These are phyloP conservation scores for Ophiothrix spiculata DNA, from an alignment of 35 echinoderm and acorn worm genomes.

Conservation along the genomic window DNA sequence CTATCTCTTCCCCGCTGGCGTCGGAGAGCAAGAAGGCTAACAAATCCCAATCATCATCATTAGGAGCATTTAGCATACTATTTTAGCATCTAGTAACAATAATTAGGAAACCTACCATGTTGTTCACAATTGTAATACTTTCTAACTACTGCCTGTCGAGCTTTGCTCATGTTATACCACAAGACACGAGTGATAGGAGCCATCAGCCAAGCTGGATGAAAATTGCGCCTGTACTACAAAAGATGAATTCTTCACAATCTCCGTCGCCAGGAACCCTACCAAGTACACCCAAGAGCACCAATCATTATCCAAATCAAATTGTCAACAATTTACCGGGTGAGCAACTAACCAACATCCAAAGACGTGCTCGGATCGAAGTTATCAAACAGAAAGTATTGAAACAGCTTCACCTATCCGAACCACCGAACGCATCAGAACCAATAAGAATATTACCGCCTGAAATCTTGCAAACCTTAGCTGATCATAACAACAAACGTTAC, in stretches of 20 bases:
- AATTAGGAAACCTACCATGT: neutral
- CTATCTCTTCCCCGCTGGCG: neutral
- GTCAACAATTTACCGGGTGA: neutral
- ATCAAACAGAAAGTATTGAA: slow-evolving; percentile 11
- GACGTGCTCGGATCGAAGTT: neutral
- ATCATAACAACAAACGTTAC: neutral
- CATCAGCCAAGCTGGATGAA: neutral
- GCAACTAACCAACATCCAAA: neutral
- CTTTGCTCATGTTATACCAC: neutral
- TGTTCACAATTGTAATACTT: neutral
- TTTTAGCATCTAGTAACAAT: neutral
- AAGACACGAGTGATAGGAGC: neutral
- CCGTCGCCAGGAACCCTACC: neutral
- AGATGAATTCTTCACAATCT: neutral
- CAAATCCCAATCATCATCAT: neutral
- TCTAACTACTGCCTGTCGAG: neutral
- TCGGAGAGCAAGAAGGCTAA: neutral
- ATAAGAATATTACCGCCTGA: neutral
- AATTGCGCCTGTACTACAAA: too few relatives aligned
- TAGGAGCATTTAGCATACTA: neutral
- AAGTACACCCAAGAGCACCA: neutral
- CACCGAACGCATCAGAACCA: slow-evolving; percentile 3
- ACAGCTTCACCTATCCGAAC: neutral
- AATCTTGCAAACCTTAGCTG: neutral
- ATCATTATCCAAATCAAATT: neutral